Conservation (phyloP, 2,797 vertebrate species). For the Antennarius maculatus region DNA sequence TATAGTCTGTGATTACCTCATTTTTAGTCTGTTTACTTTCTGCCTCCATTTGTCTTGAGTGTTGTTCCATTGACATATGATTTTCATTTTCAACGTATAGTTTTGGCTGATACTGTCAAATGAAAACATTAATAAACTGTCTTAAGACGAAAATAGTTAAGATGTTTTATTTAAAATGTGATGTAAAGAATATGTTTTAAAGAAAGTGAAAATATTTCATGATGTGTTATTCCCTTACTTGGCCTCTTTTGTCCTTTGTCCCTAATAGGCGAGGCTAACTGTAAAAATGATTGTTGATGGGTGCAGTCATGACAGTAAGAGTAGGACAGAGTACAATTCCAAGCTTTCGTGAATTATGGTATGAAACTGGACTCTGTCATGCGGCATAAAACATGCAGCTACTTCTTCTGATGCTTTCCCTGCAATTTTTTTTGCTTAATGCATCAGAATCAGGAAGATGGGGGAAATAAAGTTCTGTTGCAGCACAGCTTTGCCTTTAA, state of each 20-base stretch:
- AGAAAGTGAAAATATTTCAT: neutral
- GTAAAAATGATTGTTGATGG: too few species aligned
- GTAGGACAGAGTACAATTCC: too few species aligned
- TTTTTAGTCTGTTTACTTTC: conserved; percentile 55
- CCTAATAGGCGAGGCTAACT: too few species aligned
- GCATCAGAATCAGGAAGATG: conserved; percentile 5
- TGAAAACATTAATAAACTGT: conserved; percentile 81
- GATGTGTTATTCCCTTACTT: too few species aligned
- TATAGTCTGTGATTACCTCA: conserved; percentile 39
- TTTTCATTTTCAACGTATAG: conserved; percentile 68
- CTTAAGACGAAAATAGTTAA: conserved; percentile 63
- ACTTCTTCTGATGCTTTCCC: neutral
- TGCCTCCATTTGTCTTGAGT: conserved; percentile 35
- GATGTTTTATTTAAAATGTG: conserved; percentile 17
- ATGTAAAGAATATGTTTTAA: neutral
- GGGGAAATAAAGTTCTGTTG: conserved; percentile 8
- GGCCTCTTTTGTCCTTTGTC: too few species aligned
- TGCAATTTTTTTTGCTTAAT: conserved; percentile 13
- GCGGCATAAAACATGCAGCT: too few species aligned
- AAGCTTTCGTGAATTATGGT: too few species aligned
- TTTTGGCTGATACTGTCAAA: conserved; percentile 81
- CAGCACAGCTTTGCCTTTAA: conserved; percentile 42
- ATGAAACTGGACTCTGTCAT: too few species aligned
- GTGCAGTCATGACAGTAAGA: too few species aligned
- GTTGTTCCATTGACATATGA: conserved; percentile 47